These are phyloP conservation scores for Liodrosophila aerea DNA, from an alignment of 2,888 invertebrate genomes.

Conservation along the genomic window DNA sequence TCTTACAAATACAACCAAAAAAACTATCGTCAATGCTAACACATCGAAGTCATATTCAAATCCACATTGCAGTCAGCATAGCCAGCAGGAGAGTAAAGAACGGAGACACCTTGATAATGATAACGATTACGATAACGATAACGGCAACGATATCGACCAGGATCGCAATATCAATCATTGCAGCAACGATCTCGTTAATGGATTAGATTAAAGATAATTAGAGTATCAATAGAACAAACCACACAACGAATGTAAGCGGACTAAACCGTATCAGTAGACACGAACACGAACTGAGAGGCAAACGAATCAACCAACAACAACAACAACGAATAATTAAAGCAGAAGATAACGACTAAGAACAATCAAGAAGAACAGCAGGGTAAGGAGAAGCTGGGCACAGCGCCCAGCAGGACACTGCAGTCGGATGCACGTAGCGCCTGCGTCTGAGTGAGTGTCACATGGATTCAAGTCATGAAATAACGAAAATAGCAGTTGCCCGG, in stretches of 20 bases:
- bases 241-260: constrained; percentile 63
- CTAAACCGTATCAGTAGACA: constrained; percentile 27
- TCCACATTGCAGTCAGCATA: constrained; percentile 19
- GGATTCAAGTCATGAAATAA: constrained; percentile 58
- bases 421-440: constrained; percentile 58
- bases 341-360: constrained; percentile 14
- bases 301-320: constrained; percentile 42
- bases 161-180: constrained; percentile 18
- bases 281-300: constrained; percentile 16
- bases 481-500: constrained; percentile 59
- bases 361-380: constrained; percentile 44
- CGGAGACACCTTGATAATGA: constrained; percentile 31
- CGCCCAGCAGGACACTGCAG: constrained; percentile 40
- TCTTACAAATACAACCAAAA: constrained; percentile 74
- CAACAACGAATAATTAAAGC: constrained; percentile 33
- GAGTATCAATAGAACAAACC: constrained; percentile 11
- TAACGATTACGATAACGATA: constrained; percentile 32
- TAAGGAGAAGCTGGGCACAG: constrained; percentile 36
- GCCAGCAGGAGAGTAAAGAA: constrained; percentile 37
- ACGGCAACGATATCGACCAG: constrained; percentile 9
- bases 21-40: constrained; percentile 69
- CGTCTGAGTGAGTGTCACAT: constrained; percentile 45
- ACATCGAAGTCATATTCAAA: constrained; percentile 60
- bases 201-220: constrained; percentile 1
- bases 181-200: constrained; percentile 7